phyloP scores from a whole-genome alignment of 53 echinoderm and acorn worm genomes.

The Luidia sarsii region DNA sequence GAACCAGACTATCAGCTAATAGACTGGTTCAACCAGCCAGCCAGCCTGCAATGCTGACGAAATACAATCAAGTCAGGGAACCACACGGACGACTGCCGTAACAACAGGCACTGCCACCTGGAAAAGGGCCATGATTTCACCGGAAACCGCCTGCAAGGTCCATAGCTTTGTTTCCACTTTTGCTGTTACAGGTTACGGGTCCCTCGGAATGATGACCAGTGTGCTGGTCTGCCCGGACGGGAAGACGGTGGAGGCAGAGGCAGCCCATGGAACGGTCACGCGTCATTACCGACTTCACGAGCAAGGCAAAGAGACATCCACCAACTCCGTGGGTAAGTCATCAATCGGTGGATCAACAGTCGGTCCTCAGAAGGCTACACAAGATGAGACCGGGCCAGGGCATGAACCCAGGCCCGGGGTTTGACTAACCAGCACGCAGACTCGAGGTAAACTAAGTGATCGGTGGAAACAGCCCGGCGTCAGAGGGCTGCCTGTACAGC shows the following conservation, averaged over 20 bases:
- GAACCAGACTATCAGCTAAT: too few species aligned
- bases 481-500: too few species aligned
- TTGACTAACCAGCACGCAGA: not conserved
- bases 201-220: conserved; percentile 98
- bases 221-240: conserved; percentile 93
- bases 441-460: not conserved
- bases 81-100: too few species aligned
- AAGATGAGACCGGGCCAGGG: not conserved
- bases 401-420: not conserved
- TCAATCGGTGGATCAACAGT: not conserved
- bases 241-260: conserved; percentile 92
- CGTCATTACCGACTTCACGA: conserved; percentile 90
- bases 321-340: conserved; percentile 95
- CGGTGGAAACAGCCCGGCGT: not conserved
- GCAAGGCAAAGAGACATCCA: conserved; percentile 92
- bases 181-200: conserved; percentile 80
- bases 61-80: too few species aligned
- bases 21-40: too few species aligned
- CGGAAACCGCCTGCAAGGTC: not conserved
- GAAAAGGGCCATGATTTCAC: not conserved
- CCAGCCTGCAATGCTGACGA: too few species aligned
- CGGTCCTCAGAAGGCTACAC: not conserved
- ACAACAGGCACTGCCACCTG: not conserved
- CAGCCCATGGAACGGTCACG: conserved; percentile 97
- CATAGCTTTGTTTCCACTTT: not conserved